Base-by-base conservation (phyloP, 2,797 vertebrate species). In the Crenichthys baileyi region DNA sequence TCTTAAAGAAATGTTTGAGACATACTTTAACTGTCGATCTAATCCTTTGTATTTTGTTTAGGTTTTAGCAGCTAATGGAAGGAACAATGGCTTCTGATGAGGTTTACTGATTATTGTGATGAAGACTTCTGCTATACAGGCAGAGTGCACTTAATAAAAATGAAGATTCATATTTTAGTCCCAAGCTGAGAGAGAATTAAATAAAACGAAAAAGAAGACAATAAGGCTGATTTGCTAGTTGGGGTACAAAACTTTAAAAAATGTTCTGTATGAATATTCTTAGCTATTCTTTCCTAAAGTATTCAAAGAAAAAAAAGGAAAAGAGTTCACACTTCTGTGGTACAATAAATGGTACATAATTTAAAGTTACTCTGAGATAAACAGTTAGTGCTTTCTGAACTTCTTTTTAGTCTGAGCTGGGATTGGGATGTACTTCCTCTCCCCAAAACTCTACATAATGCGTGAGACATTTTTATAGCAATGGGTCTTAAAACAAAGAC, bases 361-460 rank as follows among this genome's bases (percentile, higher is more conserved):
- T 61, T 74, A 18, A 74, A 61, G 16, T 46, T 50, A 48, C 24
- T 7, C 29, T 24, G 58, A 75, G 58, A 50, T 74, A 48, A 61
- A 75, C 15, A 61, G 9, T 12, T 4, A 22, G n/a, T 22, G n/a
- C 56, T 75, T 63, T 61, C 18, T 61, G 44, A 48, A 48, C 60
- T 12, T 60, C 11, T 26, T 73, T 36, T 29, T 16, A 7, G 29
- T 39, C 31, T 29, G 50, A 61, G 41, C 15, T 58, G 41, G 55
- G n/a, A 7, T 36, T 55, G 4, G 55, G 26, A 31, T 60, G 3
- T 60, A 29, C 18, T 22, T 41, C 8, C 72, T 44, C 39, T 44
- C 15, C 0, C 8, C 56, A 61, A 74, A 74, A 29, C 73, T 29
- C 5, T 26, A 61, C 58, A 16, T 18, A 26, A 11, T 46, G 41